Evolutionary conservation across 1,140 invertebrate genomes (phyloP).

Genomic region (Cherax destructor): DNA sequence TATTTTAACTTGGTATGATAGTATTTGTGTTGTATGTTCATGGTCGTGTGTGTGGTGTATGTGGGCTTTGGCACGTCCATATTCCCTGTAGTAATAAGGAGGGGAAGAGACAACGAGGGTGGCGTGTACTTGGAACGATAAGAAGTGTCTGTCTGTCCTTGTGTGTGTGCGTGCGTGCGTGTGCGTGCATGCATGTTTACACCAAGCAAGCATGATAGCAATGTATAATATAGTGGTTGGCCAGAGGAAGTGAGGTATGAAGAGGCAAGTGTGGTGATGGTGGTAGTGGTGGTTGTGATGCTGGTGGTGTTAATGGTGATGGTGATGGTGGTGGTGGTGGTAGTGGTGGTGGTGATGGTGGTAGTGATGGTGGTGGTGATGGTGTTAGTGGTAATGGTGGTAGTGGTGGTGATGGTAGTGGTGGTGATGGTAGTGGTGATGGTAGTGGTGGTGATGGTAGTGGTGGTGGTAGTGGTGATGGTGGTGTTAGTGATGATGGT

Average conservation of each 20-base stretch:
- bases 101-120: no score
- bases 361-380: background rate
- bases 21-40: no score
- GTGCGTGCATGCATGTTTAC: background rate
- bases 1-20: background rate
- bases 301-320: background rate
- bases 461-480: background rate
- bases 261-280: background rate
- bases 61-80: no score
- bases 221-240: background rate
- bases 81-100: no score
- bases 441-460: background rate
- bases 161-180: no score
- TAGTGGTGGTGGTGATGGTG: background rate
- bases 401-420: background rate
- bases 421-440: background rate
- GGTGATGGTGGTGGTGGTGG: background rate
- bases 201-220: background rate
- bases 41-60: no score
- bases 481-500: no score
- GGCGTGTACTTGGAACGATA: no score
- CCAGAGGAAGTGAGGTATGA: background rate
- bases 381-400: background rate
- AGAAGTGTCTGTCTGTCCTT: no score
- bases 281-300: background rate